These are phyloP conservation scores for Piliocolobus tephrosceles DNA, from an alignment of 2,113 vertebrate genomes.

Conservation along the genomic window DNA sequence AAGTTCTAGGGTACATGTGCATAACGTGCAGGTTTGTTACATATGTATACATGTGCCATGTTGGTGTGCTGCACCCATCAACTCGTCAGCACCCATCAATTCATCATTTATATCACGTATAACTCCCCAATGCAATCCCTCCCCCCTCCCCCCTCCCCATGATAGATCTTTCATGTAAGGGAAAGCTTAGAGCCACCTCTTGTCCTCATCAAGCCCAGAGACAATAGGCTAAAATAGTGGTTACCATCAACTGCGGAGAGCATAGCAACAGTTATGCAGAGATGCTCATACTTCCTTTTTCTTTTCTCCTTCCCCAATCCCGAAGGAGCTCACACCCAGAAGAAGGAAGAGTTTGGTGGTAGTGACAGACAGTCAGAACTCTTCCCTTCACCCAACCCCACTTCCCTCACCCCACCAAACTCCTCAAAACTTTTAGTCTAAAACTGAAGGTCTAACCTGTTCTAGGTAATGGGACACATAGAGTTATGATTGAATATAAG, in stretches of 20 bases:
- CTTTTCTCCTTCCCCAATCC: neutral
- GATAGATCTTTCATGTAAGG: neutral
- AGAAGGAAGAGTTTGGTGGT: neutral
- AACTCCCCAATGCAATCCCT: no score
- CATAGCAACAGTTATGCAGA: neutral
- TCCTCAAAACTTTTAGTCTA: neutral
- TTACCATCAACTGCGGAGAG: neutral
- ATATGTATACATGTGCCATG: no score
- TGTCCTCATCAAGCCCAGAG: neutral
- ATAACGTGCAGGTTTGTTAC: no score
- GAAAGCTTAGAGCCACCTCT: neutral
- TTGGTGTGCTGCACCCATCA: no score
- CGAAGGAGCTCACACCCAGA: neutral
- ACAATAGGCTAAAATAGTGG: neutral
- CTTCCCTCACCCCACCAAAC: neutral
- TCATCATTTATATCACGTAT: no score
- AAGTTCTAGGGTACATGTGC: no score
- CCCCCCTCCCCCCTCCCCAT: no score
- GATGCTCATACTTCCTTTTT: neutral
- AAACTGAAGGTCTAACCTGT: neutral
- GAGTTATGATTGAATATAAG: neutral
- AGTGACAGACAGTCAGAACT: neutral
- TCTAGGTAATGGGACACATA: neutral
- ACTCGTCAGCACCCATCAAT: no score
- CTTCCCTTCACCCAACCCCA: rapidly evolving